phyloP scores from a whole-genome alignment of 2,888 invertebrate genomes.

The Drosophila atroscutellata region DNA sequence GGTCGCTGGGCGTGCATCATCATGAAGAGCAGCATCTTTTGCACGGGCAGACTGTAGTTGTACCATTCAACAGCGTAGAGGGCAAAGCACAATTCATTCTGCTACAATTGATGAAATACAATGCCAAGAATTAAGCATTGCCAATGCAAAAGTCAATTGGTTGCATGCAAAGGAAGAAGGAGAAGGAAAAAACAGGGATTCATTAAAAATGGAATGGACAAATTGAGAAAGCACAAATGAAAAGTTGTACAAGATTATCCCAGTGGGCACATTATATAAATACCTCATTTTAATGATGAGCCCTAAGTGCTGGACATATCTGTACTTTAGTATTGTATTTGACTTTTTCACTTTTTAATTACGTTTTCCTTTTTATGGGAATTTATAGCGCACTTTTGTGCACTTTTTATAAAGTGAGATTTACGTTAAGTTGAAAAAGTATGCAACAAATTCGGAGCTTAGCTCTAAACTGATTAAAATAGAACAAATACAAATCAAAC shows the following conservation, averaged over 20 bases:
- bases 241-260: not conserved
- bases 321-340: not conserved
- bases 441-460: not conserved
- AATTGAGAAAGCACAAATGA: not conserved
- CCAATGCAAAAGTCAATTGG: constrained; percentile 4
- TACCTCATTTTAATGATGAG: not conserved
- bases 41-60: constrained; percentile 63
- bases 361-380: not conserved
- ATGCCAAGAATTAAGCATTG: constrained; percentile 3
- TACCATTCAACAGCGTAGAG: constrained; percentile 78
- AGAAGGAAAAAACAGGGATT: not conserved
- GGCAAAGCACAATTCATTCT: constrained; percentile 62
- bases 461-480: not conserved
- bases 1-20: constrained; percentile 73
- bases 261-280: not conserved
- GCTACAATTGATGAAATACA: constrained; percentile 50
- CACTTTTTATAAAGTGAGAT: not conserved
- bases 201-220: constrained; percentile 15
- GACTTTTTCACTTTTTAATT: not conserved
- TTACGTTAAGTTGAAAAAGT: not conserved
- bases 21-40: constrained; percentile 65
- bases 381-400: not conserved
- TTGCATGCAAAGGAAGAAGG: not conserved
- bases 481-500: not conserved
- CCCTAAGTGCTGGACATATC: not conserved